Conservation (phyloP, 2,113 vertebrate genomes). For the Nansenia antarctica region DNA sequence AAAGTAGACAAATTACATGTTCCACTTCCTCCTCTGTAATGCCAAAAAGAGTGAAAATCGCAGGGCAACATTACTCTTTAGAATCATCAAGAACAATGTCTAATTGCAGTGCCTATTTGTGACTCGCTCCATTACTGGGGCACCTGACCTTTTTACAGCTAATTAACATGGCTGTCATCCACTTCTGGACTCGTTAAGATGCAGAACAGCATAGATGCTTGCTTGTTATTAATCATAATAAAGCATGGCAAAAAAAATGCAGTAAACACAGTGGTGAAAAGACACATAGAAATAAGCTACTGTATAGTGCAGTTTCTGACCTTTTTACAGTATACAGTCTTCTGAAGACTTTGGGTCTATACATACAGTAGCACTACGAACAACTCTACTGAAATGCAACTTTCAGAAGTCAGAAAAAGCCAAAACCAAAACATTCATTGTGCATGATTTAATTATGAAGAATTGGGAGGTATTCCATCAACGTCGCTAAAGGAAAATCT, state of each 20-base stretch:
- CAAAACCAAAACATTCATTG: not conserved
- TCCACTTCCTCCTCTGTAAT: not conserved
- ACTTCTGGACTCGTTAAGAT: conserved; percentile 34
- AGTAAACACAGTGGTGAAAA: not conserved
- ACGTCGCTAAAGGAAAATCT: not conserved
- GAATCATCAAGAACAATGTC: conserved; percentile 46
- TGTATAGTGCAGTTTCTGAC: not conserved
- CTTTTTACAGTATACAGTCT: too few relatives aligned
- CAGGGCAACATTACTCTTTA: conserved; percentile 33
- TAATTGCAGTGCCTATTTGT: conserved; percentile 35
- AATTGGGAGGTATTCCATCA: too few relatives aligned
- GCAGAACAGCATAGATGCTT: not conserved
- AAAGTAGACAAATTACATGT: conserved; percentile 19
- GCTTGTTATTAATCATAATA: conserved; percentile 29
- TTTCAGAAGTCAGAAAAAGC: not conserved
- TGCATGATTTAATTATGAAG: not conserved
- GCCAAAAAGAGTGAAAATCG: conserved; percentile 48
- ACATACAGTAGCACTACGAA: not conserved
- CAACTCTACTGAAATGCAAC: not conserved
- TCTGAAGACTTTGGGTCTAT: too few relatives aligned
- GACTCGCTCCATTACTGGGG: conserved; percentile 49
- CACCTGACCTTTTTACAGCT: conserved; percentile 62
- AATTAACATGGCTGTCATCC: conserved; percentile 64
- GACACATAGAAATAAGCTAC: not conserved
- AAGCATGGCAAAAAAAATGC: not conserved